Percentiles rank a stretch among this genome's conserved stretches.
Evolutionary conservation across 2,113 vertebrate genomes (phyloP).

Genomic region (Panthera uncia): DNA sequence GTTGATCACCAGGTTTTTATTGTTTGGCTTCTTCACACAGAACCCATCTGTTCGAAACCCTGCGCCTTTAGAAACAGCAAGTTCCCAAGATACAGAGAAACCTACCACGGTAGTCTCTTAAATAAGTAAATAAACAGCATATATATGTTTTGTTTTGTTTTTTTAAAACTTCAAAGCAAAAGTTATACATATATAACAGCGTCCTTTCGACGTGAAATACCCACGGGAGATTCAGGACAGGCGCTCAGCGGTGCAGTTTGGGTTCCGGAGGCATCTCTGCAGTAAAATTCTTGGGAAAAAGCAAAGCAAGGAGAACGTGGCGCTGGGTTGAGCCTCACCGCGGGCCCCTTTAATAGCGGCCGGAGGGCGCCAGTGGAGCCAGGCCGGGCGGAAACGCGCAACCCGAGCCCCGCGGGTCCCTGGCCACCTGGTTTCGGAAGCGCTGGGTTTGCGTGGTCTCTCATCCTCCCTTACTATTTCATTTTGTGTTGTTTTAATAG

Average conservation of each 20-base stretch:
- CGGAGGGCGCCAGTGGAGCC: not conserved
- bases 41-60: constrained; percentile 84
- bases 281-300: constrained; percentile 80
- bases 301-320: constrained; percentile 78
- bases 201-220: constrained; percentile 91
- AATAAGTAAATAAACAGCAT: constrained; percentile 98
- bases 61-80: constrained; percentile 93
- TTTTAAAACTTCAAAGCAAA: constrained; percentile 88
- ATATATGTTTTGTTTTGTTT: constrained; percentile 83
- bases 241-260: constrained; percentile 79
- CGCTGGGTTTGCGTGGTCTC: constrained; percentile 79
- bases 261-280: constrained; percentile 78
- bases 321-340: constrained; percentile 53
- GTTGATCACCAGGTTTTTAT: constrained; percentile 90
- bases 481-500: constrained; percentile 73
- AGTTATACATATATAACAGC: constrained; percentile 86
- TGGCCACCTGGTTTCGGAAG: constrained; percentile 74
- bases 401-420: not conserved
- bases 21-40: constrained; percentile 90
- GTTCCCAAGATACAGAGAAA: constrained; percentile 88
- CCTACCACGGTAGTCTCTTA: constrained; percentile 93
- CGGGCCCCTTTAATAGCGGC: not conserved
- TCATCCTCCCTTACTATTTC: constrained; percentile 66
- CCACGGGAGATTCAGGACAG: constrained; percentile 85
- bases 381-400: not conserved